Percentiles rank a stretch among this genome's conserved stretches.
Evolutionary conservation across 2,797 vertebrate species (phyloP).

Genomic region (Myripristis jacobus): DNA sequence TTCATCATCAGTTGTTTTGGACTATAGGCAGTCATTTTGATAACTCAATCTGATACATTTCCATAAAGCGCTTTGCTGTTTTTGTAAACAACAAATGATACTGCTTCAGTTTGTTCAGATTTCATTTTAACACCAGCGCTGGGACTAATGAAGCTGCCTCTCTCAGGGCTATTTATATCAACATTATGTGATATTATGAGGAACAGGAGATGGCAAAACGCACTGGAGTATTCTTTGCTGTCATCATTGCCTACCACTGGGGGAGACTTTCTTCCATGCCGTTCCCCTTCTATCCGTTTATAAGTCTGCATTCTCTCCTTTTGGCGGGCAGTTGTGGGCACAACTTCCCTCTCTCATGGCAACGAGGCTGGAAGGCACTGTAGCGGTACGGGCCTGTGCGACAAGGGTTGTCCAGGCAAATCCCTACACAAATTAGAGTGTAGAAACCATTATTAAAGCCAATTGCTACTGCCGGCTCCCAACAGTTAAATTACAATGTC

Average conservation of each 20-base stretch:
- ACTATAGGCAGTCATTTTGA: conserved; percentile 1
- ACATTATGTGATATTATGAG: conserved; percentile 60
- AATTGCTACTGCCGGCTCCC: conserved; percentile 59
- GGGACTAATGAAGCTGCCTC: conserved; percentile 67
- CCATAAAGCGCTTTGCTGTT: conserved; percentile 12
- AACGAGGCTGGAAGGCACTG: conserved; percentile 38
- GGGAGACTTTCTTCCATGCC: conserved; percentile 33
- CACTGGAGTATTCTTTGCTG: conserved; percentile 43
- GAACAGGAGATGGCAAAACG: conserved; percentile 55
- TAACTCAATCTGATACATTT: neutral
- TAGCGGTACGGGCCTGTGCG: conserved; percentile 68
- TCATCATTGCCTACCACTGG: conserved; percentile 46
- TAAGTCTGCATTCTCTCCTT: conserved; percentile 13
- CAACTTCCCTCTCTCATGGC: conserved; percentile 36
- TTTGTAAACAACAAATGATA: conserved; percentile 33
- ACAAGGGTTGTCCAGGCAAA: conserved; percentile 62
- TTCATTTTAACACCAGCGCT: conserved; percentile 49
- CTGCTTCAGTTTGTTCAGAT: conserved; percentile 59
- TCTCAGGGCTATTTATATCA: conserved; percentile 70
- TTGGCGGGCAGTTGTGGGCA: conserved; percentile 27
- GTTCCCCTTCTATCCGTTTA: conserved; percentile 30
- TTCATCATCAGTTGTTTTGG: neutral
- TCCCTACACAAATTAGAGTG: conserved; percentile 76
- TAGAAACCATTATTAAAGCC: conserved; percentile 76
- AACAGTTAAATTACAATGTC: conserved; percentile 75